Evolutionary conservation across 2,797 vertebrate genomes (phyloP), one percentile per base, ranked within the genome.

Genomic region (Parauchenoglanis punctatus): DNA sequence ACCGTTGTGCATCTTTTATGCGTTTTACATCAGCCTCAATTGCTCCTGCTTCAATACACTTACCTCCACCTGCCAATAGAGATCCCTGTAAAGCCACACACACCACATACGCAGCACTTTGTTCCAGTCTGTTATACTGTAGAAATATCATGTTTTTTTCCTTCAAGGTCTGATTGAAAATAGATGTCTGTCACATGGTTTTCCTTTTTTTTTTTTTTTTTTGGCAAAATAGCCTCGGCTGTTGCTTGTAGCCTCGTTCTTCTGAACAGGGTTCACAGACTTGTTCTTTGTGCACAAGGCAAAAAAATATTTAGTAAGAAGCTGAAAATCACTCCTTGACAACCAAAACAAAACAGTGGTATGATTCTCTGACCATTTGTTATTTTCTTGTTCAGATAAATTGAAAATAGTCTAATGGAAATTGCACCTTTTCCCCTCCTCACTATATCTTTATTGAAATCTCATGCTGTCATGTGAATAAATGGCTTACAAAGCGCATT

Each of bases 391-490:
- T 81, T 88, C 28, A 65, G 46, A 88, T 81, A 28, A 68, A 75
- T 73, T 85, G 31, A 56, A 88, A 82, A 68, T 58, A 88, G 18
- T 87, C 44, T 73, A 63, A 25, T 52, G 73, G 25, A 63, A 87
- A 83, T 73, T 75, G 49, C 17, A 76, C 20, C 28, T 87, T 85
- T 85, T 70, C 1, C 65, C 61, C 78, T 31, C 31, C 61, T 7
- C 3, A 11, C 82, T 87, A 61, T 61, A 52, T 87, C 31, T 75
- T n/a, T 80, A 65, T 86, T 82, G 25, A 59, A 72, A 81, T 17
- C 52, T n/a, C 76, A 68, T 83, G 90, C 77, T 72, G 82, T 84
- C 73, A 87, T 85, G 78, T 86, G 35, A 87, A 85, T 85, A 86
- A 70, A 86, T 90, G 49, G 40, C 77, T 59, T 52, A 28, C 78